Conservation (phyloP, 2,113 vertebrate species). For the Colaptes auratus region DNA sequence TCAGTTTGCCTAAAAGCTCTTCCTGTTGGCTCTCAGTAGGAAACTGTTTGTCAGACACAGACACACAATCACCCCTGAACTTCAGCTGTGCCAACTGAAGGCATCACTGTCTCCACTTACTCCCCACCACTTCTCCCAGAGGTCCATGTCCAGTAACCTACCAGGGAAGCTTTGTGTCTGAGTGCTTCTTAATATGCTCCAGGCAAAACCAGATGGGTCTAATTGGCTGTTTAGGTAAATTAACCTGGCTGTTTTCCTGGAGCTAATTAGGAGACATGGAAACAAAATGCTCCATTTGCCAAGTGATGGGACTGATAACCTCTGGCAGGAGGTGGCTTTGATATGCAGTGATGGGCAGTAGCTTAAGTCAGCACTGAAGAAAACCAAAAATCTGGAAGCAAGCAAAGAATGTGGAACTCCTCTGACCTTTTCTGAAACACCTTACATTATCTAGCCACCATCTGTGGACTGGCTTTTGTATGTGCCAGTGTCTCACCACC, state of each 20-base stretch:
- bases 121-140: slow-evolving; percentile 43
- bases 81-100: slow-evolving; percentile 22
- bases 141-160: slow-evolving; percentile 27
- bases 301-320: slow-evolving; percentile 55
- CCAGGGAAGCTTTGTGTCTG: not conserved
- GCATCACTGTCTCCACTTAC: not conserved
- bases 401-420: not conserved
- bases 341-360: slow-evolving; percentile 14
- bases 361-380: not conserved
- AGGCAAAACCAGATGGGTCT: slow-evolving; percentile 68
- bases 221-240: slow-evolving; percentile 70
- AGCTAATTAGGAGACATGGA: slow-evolving; percentile 65
- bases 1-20: slow-evolving; percentile 42
- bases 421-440: not conserved
- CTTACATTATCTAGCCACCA: not conserved
- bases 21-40: slow-evolving; percentile 23
- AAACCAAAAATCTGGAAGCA: not conserved
- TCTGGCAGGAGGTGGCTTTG: slow-evolving; percentile 17
- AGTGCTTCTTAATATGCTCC: slow-evolving; percentile 34
- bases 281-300: slow-evolving; percentile 64
- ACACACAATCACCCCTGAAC: not conserved
- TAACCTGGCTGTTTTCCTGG: slow-evolving; percentile 71
- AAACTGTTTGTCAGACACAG: slow-evolving; percentile 24
- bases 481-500: not conserved
- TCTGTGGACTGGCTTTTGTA: not conserved